A percentile compares a stretch with the other conserved stretches of the same genome.
These are phyloP conservation scores for Euura saliciscinereae DNA, from an alignment of 1,140 invertebrate genomes.

Conservation along the genomic window DNA sequence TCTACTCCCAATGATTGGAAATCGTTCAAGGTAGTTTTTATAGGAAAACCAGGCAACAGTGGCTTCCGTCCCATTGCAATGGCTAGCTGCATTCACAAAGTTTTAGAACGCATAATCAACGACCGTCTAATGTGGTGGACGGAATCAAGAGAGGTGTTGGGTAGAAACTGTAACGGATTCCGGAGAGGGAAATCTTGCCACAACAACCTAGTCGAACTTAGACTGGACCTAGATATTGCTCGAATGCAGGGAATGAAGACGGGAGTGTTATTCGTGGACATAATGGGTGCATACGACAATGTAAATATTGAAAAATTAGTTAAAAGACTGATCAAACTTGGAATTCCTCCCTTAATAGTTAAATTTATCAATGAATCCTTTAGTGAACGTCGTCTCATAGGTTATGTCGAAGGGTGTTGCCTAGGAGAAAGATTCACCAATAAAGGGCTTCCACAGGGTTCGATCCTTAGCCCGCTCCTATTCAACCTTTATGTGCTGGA, in stretches of 20 bases:
- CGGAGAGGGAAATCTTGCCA: too few relatives aligned
- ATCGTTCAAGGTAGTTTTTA: not conserved
- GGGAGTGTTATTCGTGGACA: constrained; percentile 21
- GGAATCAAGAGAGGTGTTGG: not conserved
- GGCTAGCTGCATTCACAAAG: not conserved
- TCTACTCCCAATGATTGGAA: not conserved
- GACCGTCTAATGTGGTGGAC: not conserved
- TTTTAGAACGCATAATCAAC: not conserved
- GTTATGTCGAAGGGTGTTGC: constrained; percentile 17
- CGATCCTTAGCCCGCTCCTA: constrained; percentile 19
- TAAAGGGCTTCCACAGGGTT: constrained; percentile 19
- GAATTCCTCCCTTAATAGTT: constrained; percentile 12
- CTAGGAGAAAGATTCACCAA: constrained; percentile 14
- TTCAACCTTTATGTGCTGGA: too few relatives aligned
- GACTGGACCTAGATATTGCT: not conserved
- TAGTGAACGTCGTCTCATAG: too few relatives aligned
- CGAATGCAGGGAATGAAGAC: too few relatives aligned
- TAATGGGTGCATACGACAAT: constrained; percentile 22
- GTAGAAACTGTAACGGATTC: too few relatives aligned
- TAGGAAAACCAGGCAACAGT: not conserved
- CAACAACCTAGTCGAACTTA: too few relatives aligned
- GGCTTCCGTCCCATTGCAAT: not conserved
- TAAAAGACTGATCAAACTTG: not conserved
- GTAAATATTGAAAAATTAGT: too few relatives aligned
- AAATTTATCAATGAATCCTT: constrained; percentile 23